phyloP scores from a whole-genome alignment of 2,888 invertebrate genomes.

The Aphidoletes aphidimyza region DNA sequence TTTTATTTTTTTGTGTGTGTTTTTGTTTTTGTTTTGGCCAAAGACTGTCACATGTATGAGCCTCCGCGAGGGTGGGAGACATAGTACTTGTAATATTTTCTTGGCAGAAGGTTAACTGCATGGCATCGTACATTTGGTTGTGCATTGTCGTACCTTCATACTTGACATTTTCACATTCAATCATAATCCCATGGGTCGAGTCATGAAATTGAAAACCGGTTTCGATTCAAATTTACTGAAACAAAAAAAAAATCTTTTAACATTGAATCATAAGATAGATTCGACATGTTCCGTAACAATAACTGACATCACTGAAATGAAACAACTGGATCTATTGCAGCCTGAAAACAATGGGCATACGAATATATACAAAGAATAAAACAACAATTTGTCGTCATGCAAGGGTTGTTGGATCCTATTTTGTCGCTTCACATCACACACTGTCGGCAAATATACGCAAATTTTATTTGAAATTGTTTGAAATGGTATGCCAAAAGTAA shows the following conservation, averaged over 20 bases:
- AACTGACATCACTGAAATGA: not conserved
- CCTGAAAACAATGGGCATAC: not conserved
- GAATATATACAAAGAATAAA: not conserved
- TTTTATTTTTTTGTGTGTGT: too few relatives aligned
- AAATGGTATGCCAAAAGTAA: not conserved
- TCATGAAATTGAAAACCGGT: not conserved
- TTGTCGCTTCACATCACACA: not conserved
- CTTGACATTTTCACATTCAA: not conserved
- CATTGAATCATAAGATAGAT: not conserved
- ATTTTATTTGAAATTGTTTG: constrained; percentile 37
- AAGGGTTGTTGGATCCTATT: constrained; percentile 4
- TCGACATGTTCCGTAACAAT: constrained; percentile 48
- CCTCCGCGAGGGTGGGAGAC: too few relatives aligned
- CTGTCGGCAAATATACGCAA: constrained; percentile 26
- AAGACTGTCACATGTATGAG: not conserved
- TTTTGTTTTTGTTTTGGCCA: too few relatives aligned
- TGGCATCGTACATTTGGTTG: not conserved
- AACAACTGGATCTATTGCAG: not conserved
- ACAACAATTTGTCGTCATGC: not conserved
- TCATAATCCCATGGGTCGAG: not conserved
- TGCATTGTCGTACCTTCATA: not conserved
- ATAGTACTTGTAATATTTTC: too few relatives aligned
- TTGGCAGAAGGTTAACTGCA: not conserved
- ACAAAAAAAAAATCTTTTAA: not conserved
- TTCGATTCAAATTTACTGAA: not conserved